phyloP scores from a whole-genome alignment of 2,888 invertebrate species.

The Tupiocoris notatus region DNA sequence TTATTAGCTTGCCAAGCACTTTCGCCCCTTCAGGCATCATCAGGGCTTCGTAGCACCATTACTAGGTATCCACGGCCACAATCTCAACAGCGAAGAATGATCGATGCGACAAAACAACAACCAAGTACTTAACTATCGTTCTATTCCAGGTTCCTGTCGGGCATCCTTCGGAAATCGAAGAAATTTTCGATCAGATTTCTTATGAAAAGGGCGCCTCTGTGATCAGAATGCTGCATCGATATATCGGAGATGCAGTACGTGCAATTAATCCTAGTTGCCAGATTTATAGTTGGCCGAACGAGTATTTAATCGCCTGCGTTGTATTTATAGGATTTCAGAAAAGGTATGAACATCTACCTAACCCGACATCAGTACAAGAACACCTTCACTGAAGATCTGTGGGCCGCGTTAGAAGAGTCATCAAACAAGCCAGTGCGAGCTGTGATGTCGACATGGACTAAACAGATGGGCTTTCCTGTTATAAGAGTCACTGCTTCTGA shows the following conservation, averaged over 20 bases:
- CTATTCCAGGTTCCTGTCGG: constrained; percentile 66
- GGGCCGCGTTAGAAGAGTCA: constrained; percentile 74
- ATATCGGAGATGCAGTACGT: constrained; percentile 91
- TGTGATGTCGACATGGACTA: constrained; percentile 97
- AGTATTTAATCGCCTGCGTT: neutral
- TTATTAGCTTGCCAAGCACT: too few relatives aligned
- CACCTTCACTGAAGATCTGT: constrained; percentile 89
- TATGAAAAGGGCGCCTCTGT: constrained; percentile 95
- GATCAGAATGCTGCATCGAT: constrained; percentile 90
- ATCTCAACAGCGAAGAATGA: too few relatives aligned
- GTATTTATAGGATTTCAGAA: constrained; percentile 70
- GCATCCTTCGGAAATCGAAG: constrained; percentile 92
- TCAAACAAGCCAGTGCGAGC: constrained; percentile 75
- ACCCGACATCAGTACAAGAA: constrained; percentile 84
- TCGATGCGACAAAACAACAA: neutral
- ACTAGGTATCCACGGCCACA: too few relatives aligned
- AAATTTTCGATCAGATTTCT: constrained; percentile 96
- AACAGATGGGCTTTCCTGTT: constrained; percentile 91
- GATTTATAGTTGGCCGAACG: neutral
- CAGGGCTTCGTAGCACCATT: too few relatives aligned
- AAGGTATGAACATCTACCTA: constrained; percentile 88
- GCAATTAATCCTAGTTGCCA: neutral
- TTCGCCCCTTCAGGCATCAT: too few relatives aligned
- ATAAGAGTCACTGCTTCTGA: constrained; percentile 60
- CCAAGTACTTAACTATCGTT: too few relatives aligned